Conservation (phyloP, 2,797 vertebrate genomes). For the Rhinatrema bivittatum region DNA sequence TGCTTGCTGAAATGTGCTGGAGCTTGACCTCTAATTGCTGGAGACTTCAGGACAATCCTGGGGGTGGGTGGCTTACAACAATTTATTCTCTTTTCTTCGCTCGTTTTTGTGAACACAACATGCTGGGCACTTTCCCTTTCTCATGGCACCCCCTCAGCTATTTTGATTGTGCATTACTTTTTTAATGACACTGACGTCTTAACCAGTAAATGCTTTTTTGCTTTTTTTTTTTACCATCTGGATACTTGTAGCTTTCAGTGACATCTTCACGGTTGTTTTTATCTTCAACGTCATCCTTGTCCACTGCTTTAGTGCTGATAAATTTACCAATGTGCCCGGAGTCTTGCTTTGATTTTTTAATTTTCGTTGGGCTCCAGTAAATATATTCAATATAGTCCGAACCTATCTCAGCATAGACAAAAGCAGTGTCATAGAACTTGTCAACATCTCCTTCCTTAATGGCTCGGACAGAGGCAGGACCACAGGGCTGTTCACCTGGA, state of each 20-base stretch:
- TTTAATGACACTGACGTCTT: too few relatives aligned
- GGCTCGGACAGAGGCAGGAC: conserved; percentile 45
- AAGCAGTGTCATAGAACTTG: conserved; percentile 45
- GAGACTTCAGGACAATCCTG: too few relatives aligned
- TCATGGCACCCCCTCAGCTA: too few relatives aligned
- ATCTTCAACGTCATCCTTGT: conserved; percentile 55
- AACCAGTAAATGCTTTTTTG: too few relatives aligned
- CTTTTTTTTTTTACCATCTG: conserved; percentile 78
- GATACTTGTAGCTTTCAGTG: conserved; percentile 80
- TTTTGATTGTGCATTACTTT: neutral
- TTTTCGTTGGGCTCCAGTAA: neutral
- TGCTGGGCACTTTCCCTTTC: too few relatives aligned
- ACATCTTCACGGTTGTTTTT: conserved; percentile 79
- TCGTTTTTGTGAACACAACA: too few relatives aligned
- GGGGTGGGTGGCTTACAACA: too few relatives aligned
- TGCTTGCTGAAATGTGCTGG: too few relatives aligned
- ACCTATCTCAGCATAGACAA: conserved; percentile 60
- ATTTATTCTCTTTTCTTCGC: too few relatives aligned
- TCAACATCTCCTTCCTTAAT: conserved; percentile 57
- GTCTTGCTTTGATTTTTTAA: conserved; percentile 23
- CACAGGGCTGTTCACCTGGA: conserved; percentile 61
- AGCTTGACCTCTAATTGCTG: too few relatives aligned
- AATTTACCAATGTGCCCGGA: conserved; percentile 54
- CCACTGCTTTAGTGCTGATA: conserved; percentile 87
- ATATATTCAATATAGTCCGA: conserved; percentile 60